Evolutionary conservation across 2,888 invertebrate genomes (phyloP).

Genomic region (Muscina levida): DNA sequence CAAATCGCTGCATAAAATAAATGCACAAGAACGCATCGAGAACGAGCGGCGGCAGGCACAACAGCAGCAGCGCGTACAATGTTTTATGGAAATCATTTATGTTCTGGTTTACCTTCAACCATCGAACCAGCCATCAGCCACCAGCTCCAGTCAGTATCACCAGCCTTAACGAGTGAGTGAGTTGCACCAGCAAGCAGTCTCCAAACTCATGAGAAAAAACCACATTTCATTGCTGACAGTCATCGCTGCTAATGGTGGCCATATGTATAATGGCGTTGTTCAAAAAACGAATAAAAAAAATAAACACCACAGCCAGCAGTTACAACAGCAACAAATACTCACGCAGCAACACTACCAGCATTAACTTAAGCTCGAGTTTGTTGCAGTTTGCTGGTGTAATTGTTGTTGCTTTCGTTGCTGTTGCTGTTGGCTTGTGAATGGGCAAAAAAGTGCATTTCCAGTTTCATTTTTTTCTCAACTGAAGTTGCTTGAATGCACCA

Average conservation of each 20-base stretch:
- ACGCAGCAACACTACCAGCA: background rate
- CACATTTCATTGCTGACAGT: constrained; percentile 40
- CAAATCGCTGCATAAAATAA: background rate
- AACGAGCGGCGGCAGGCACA: too few species aligned
- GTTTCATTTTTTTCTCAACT: constrained; percentile 22
- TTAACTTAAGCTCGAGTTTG: constrained; percentile 22
- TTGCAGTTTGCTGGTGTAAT: background rate
- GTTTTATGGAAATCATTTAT: constrained; percentile 54
- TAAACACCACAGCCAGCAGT: constrained; percentile 3
- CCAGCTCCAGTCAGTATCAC: background rate
- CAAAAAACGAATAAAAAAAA: background rate
- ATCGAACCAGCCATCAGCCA: constrained; percentile 17
- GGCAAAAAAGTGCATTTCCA: constrained; percentile 42
- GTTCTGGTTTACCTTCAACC: constrained; percentile 63
- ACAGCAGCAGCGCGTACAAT: too few species aligned
- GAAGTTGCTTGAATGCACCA: constrained; percentile 32
- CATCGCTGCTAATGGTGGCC: constrained; percentile 21
- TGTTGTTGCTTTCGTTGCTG: too few species aligned
- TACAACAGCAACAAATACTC: background rate
- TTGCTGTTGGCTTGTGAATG: constrained; percentile 3
- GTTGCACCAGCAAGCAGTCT: background rate
- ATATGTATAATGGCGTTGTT: background rate
- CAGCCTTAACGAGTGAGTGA: background rate
- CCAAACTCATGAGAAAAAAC: background rate
- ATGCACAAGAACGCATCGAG: constrained; percentile 15